phyloP scores from a whole-genome alignment of 1,140 invertebrate genomes.

The Pygmarrhopalites habei region DNA sequence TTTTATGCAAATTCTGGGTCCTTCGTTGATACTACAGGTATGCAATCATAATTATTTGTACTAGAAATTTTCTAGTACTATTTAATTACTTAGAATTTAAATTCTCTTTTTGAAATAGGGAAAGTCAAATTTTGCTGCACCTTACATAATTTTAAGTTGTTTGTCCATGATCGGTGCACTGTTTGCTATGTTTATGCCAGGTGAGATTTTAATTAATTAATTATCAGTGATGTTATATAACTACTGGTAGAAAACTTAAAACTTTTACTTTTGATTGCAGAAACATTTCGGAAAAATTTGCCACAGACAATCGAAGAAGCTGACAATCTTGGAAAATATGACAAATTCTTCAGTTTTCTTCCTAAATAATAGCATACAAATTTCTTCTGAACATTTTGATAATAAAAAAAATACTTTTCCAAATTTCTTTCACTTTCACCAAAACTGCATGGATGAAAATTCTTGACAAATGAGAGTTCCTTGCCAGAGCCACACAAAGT shows the following conservation, averaged over 20 bases:
- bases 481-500: too few relatives aligned
- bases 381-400: too few relatives aligned
- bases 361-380: too few relatives aligned
- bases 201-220: too few relatives aligned
- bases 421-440: too few relatives aligned
- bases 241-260: too few relatives aligned
- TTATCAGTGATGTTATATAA: too few relatives aligned
- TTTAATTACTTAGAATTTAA: not conserved
- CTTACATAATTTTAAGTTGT: not conserved
- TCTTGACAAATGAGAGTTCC: too few relatives aligned
- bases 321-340: not conserved
- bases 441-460: too few relatives aligned
- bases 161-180: not conserved
- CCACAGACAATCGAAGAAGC: slow-evolving; percentile 2
- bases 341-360: not conserved
- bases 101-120: not conserved
- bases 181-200: not conserved
- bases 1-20: slow-evolving; percentile 46
- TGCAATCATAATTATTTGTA: not conserved
- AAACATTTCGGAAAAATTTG: not conserved
- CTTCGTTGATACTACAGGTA: slow-evolving; percentile 50
- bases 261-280: too few relatives aligned
- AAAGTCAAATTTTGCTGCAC: not conserved
- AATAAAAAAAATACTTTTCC: too few relatives aligned
- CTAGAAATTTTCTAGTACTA: not conserved